A percentile compares a stretch with the other conserved stretches of the same genome.
Evolutionary conservation across 2,113 vertebrate genomes (phyloP).

Genomic region (Centrocercus urophasianus): DNA sequence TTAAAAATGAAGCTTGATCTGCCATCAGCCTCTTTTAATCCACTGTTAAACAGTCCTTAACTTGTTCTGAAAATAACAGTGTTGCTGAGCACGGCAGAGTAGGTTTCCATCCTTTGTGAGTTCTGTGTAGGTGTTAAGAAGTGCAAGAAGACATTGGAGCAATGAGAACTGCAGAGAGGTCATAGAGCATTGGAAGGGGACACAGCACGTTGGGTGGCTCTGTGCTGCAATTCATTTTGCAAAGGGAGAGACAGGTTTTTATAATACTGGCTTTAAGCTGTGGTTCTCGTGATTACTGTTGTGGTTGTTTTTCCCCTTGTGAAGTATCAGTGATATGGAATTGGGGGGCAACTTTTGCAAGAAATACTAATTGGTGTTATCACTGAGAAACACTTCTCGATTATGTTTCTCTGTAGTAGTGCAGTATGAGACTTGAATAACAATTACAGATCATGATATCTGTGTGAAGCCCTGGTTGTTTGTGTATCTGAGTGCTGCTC

Average conservation of each 20-base stretch:
- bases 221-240: neutral
- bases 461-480: neutral
- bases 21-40: neutral
- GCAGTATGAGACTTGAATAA: neutral
- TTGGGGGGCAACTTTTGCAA: neutral
- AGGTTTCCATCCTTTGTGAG: neutral
- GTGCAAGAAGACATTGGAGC: neutral
- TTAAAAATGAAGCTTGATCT: neutral
- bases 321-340: neutral
- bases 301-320: neutral
- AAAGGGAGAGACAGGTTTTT: neutral
- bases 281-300: rapidly evolving
- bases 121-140: neutral
- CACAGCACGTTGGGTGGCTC: rapidly evolving
- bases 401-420: neutral
- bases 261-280: neutral
- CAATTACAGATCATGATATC: neutral
- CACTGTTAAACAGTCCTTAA: neutral
- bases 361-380: neutral
- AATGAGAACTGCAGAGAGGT: rapidly evolving
- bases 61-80: neutral
- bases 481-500: neutral
- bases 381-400: neutral
- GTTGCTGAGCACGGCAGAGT: rapidly evolving
- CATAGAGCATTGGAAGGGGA: rapidly evolving